Base-by-base conservation (phyloP, 2,113 vertebrate genomes). In the Gnathonemus longibarbis region DNA sequence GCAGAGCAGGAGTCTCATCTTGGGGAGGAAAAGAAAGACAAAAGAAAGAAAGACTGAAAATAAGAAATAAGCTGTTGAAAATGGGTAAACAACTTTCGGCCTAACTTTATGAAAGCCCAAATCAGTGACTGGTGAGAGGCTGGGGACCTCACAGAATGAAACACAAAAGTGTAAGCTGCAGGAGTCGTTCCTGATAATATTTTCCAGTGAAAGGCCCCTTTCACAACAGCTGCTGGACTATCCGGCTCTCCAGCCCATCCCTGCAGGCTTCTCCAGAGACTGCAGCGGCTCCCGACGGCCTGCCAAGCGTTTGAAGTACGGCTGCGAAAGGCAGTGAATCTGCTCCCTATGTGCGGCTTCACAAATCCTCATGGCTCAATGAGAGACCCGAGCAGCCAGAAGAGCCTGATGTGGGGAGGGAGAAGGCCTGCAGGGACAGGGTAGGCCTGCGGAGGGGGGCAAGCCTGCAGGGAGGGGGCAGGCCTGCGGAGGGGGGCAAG, bases 221-320 rank as follows among this genome's bases (percentile, higher is more conserved):
- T 95, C 96, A 94, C 95, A 95, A 95, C 96, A 96, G 96, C 95
- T 95, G 95, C 93, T 94, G 94, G 94, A 53, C 92, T 92, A 91
- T 92, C 93, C 90, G 70, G 52, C 87, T 58, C 13, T 53, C 91
- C 93, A 90, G 52, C 93, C 89, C 88, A 21, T 53, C 19, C 46
- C 31, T 85, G 50, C 39, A 62, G 90, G 85, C 88, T 90, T 88
- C 88, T 92, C 45, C 89, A 19, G 50, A 91, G 89, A 91, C 91
- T 91, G 52, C 77, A 39, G 1, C 88, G 89, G 91, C 46, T 53
- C 91, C 92, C 85, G 89, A 88, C 80, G 88, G 90, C 21, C 90
- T 92, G 92, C 90, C 89, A 92, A 89, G 87, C 39, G 90, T 93
- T 94, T 94, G 93, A 94, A 92, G 91, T 87, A 46, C 50, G 84